Evolutionary conservation across 2,797 vertebrate genomes (phyloP).

Genomic region (Sphenodon punctatus): DNA sequence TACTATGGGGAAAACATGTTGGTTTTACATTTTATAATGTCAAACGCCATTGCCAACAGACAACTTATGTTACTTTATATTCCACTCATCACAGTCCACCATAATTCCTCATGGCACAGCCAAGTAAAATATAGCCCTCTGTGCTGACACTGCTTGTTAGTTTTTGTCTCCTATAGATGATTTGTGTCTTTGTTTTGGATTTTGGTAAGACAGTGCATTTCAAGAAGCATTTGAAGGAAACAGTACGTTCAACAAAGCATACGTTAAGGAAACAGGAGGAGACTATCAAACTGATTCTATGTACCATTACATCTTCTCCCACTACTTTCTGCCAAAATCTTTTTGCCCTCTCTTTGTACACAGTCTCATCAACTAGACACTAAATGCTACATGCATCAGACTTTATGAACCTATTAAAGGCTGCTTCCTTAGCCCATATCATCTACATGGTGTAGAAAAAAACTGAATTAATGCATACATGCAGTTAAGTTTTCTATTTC

Average conservation of each 20-base stretch:
- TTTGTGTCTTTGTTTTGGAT: conserved; percentile 74
- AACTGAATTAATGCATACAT: too few species aligned
- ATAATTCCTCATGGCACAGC: conserved; percentile 71
- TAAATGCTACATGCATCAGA: conserved; percentile 49
- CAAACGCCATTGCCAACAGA: conserved; percentile 72
- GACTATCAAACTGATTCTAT: conserved; percentile 46
- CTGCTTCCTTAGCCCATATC: conserved; percentile 6
- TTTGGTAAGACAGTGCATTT: conserved; percentile 69
- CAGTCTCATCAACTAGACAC: conserved; percentile 64
- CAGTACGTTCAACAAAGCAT: conserved; percentile 33
- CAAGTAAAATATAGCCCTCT: conserved; percentile 72
- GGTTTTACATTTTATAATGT: conserved; percentile 76
- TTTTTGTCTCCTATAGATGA: conserved; percentile 77
- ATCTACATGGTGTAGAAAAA: too few species aligned
- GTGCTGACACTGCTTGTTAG: conserved; percentile 73
- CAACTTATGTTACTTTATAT: conserved; percentile 76
- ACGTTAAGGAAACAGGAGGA: conserved; percentile 59
- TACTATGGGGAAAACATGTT: conserved; percentile 67
- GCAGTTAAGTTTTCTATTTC: conserved; percentile 14
- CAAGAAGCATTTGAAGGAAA: conserved; percentile 70
- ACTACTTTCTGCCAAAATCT: conserved; percentile 36
- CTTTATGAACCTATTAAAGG: not conserved
- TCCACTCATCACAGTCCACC: conserved; percentile 66
- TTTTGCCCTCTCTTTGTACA: conserved; percentile 39
- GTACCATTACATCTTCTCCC: conserved; percentile 43